Conservation (phyloP, 2,888 invertebrate genomes). For the Cheilosia urbana region DNA sequence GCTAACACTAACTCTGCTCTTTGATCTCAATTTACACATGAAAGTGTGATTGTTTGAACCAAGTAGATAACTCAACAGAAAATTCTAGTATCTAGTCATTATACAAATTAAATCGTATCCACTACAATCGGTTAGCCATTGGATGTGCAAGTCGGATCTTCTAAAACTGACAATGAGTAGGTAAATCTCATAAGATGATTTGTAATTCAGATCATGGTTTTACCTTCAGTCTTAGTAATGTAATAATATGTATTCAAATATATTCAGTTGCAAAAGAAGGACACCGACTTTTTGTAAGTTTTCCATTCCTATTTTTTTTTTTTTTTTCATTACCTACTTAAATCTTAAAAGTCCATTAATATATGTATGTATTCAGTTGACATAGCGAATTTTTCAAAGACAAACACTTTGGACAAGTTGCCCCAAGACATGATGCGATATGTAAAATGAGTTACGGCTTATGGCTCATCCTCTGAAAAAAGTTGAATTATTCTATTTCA, state of each 20-base stretch:
- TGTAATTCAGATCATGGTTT: not conserved
- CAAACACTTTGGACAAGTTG: not conserved
- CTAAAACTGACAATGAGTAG: too few species aligned
- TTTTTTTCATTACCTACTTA: not conserved
- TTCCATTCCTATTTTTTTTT: not conserved
- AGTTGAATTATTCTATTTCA: not conserved
- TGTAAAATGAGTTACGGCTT: not conserved
- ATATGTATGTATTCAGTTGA: not conserved
- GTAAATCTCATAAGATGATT: not conserved
- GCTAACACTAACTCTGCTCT: not conserved
- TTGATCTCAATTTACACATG: not conserved
- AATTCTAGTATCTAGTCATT: not conserved
- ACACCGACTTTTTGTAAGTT: conserved; percentile 4
- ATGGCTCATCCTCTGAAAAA: not conserved
- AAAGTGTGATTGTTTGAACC: not conserved
- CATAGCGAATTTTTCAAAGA: not conserved
- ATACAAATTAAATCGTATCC: not conserved
- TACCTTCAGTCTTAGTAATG: not conserved
- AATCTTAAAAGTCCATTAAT: not conserved
- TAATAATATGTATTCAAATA: conserved; percentile 8
- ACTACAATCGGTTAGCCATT: too few species aligned
- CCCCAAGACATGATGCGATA: not conserved
- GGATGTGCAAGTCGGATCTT: too few species aligned
- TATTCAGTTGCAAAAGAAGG: not conserved
- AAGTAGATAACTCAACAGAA: not conserved